Conservation (phyloP, 2,113 vertebrate species). For the Cephalopholis sonnerati region DNA sequence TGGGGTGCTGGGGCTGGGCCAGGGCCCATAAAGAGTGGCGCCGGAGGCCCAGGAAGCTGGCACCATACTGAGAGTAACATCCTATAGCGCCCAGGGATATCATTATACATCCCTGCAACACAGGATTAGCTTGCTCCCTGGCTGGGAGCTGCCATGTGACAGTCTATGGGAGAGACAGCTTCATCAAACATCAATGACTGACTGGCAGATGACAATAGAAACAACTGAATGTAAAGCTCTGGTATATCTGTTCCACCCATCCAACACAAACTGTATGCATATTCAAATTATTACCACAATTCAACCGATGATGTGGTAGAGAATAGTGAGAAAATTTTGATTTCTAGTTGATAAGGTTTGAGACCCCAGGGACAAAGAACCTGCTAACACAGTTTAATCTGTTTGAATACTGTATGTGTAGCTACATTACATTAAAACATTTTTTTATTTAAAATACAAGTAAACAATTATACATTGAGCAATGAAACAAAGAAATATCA, state of each 20-base stretch:
- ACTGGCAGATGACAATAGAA: conserved; percentile 53
- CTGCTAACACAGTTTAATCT: neutral
- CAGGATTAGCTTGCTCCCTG: conserved; percentile 82
- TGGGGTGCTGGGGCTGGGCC: conserved; percentile 67
- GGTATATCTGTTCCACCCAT: conserved; percentile 7
- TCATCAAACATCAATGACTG: conserved; percentile 75
- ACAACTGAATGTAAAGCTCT: conserved; percentile 11
- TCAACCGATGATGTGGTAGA: neutral
- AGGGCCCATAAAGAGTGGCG: conserved; percentile 75
- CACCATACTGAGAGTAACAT: conserved; percentile 80
- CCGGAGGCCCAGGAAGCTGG: conserved; percentile 76
- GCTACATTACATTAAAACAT: neutral
- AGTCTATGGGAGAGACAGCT: conserved; percentile 75
- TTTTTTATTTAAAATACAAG: neutral
- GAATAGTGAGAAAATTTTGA: neutral
- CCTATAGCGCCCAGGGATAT: conserved; percentile 86
- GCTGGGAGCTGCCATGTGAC: conserved; percentile 67
- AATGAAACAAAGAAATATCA: neutral
- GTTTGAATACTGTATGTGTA: neutral
- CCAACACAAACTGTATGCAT: neutral
- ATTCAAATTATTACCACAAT: neutral
- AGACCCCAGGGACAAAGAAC: neutral
- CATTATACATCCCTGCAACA: conserved; percentile 85
- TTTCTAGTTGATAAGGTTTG: neutral
- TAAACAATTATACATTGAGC: neutral